Percentiles rank a stretch among this genome's conserved stretches.
Evolutionary conservation across 2,113 vertebrate species (phyloP).

Genomic region (Felis chaus): DNA sequence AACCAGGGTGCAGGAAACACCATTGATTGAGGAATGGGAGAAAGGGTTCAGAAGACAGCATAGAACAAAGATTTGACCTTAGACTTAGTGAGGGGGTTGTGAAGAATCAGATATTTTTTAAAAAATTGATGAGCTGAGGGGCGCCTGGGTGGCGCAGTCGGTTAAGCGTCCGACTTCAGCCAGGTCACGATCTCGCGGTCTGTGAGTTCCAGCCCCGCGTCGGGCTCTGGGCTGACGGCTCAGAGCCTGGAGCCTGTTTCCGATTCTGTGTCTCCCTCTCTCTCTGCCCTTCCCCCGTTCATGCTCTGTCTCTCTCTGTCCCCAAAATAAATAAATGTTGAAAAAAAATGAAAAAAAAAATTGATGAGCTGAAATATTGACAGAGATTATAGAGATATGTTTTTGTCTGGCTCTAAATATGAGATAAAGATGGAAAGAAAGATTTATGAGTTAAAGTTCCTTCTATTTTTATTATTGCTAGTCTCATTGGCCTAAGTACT

Average conservation of each 20-base stretch:
- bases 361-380: not conserved
- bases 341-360: not conserved
- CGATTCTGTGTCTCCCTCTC: too few relatives aligned
- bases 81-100: not conserved
- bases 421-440: not conserved
- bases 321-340: too few relatives aligned
- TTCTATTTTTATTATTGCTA: slow-evolving; percentile 1
- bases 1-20: not conserved
- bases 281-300: too few relatives aligned
- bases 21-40: not conserved
- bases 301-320: too few relatives aligned
- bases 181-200: too few relatives aligned
- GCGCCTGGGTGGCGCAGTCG: too few relatives aligned
- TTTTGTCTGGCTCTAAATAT: slow-evolving; percentile 6
- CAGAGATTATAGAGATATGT: not conserved
- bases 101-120: not conserved
- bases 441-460: not conserved
- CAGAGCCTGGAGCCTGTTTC: too few relatives aligned
- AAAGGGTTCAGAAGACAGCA: not conserved
- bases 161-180: too few relatives aligned
- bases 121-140: not conserved
- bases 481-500: not conserved
- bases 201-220: too few relatives aligned
- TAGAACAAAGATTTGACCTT: not conserved
- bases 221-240: too few relatives aligned